Evolutionary conservation across 1,140 invertebrate genomes (phyloP).

Genomic region (Hormaphis cornu): DNA sequence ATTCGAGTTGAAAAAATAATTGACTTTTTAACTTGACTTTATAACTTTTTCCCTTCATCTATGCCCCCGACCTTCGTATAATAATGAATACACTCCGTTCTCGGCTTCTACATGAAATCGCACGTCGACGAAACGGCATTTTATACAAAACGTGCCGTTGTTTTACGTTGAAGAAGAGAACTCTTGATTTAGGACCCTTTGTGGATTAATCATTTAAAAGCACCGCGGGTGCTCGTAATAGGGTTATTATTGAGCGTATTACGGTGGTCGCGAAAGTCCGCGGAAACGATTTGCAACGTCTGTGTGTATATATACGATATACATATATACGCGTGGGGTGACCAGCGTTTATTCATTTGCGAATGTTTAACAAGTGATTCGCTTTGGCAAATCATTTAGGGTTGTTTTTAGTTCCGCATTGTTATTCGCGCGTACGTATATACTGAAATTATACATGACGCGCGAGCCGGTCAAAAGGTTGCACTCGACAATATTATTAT

Average conservation of each 20-base stretch:
- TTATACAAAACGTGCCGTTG: no score
- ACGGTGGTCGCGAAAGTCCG: background rate
- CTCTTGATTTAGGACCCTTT: background rate
- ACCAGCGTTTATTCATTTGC: background rate
- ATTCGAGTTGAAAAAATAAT: no score
- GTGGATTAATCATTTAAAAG: conserved; percentile 26
- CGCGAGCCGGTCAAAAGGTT: no score
- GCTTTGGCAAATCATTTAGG: background rate
- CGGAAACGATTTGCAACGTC: background rate
- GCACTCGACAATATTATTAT: no score
- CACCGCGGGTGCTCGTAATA: background rate
- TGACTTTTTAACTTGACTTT: no score
- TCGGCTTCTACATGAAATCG: background rate
- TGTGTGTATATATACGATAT: no score
- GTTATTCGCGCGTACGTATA: background rate
- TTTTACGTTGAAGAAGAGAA: background rate
- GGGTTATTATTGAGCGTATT: conserved; percentile 1
- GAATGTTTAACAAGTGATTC: conserved; percentile 2
- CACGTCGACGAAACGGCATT: background rate
- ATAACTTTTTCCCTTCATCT: no score
- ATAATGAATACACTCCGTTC: no score
- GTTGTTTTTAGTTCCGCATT: background rate
- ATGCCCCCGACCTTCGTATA: no score
- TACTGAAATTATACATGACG: no score
- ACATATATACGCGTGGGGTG: no score